Conservation (phyloP, 2,888 invertebrate species). For the Sphaerophoria taeniata region DNA sequence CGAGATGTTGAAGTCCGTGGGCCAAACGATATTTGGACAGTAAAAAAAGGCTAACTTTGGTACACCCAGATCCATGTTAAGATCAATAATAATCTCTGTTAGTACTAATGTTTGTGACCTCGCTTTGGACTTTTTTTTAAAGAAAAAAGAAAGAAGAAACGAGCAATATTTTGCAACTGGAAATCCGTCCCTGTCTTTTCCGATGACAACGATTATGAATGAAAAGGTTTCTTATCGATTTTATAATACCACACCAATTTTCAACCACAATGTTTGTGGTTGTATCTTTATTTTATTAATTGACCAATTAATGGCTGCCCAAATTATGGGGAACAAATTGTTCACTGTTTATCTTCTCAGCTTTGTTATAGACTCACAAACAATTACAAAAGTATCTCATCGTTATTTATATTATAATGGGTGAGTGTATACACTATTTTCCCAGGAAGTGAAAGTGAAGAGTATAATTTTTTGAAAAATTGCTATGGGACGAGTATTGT, state of each 20-base stretch:
- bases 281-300: constrained; percentile 8
- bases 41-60: too few species aligned
- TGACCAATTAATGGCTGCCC: constrained; percentile 4
- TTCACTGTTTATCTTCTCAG: background rate
- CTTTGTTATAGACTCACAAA: constrained; percentile 7
- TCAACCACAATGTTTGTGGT: background rate
- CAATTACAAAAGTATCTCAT: constrained; percentile 32
- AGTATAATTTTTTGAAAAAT: constrained; percentile 4
- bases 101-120: too few species aligned
- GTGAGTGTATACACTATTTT: constrained; percentile 2
- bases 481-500: too few species aligned
- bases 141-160: too few species aligned
- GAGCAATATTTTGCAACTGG: too few species aligned
- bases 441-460: constrained; percentile 24
- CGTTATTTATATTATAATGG: background rate
- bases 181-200: too few species aligned
- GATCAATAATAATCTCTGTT: too few species aligned
- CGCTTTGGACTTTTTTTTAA: too few species aligned
- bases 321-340: constrained; percentile 14
- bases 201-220: background rate
- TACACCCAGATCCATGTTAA: too few species aligned
- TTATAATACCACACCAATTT: constrained; percentile 11
- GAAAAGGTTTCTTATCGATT: background rate
- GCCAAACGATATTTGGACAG: too few species aligned
- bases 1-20: too few species aligned